phyloP scores from a whole-genome alignment of 2,113 vertebrate genomes.

The Procavia capensis region DNA sequence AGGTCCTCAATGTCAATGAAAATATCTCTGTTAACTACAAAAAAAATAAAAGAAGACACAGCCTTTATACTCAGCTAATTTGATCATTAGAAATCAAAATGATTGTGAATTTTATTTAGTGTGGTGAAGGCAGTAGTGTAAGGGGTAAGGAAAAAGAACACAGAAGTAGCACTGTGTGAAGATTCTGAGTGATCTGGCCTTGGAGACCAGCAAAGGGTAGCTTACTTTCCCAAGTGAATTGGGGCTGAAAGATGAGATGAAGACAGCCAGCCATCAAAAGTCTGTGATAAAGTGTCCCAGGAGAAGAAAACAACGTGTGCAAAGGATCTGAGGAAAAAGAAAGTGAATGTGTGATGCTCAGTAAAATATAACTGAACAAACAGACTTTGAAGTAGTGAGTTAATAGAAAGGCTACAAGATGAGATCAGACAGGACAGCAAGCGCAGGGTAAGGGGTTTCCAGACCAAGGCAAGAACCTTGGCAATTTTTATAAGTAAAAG shows the following conservation, averaged over 20 bases:
- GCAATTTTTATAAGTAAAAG: not conserved
- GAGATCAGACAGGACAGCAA: not conserved
- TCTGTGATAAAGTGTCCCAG: not conserved
- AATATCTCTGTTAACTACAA: not conserved
- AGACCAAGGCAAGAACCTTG: not conserved
- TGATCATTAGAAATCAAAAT: not conserved
- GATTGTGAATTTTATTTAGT: not conserved
- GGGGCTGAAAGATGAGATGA: not conserved
- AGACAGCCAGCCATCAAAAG: not conserved
- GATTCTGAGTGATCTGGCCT: not conserved
- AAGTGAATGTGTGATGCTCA: not conserved
- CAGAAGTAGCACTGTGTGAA: not conserved
- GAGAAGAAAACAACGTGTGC: not conserved
- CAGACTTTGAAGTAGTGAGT: not conserved
- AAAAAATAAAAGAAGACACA: not conserved
- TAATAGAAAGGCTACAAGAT: not conserved
- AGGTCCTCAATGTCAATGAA: not conserved
- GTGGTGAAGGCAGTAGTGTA: not conserved
- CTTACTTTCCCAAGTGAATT: not conserved
- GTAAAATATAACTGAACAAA: not conserved
- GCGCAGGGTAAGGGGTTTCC: not conserved
- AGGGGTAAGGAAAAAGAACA: not conserved
- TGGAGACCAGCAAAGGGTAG: not conserved
- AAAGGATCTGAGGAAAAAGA: not conserved
- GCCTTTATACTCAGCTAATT: not conserved